Base-by-base conservation (phyloP, 1,140 invertebrate species). In the Archivesica marissinica region DNA sequence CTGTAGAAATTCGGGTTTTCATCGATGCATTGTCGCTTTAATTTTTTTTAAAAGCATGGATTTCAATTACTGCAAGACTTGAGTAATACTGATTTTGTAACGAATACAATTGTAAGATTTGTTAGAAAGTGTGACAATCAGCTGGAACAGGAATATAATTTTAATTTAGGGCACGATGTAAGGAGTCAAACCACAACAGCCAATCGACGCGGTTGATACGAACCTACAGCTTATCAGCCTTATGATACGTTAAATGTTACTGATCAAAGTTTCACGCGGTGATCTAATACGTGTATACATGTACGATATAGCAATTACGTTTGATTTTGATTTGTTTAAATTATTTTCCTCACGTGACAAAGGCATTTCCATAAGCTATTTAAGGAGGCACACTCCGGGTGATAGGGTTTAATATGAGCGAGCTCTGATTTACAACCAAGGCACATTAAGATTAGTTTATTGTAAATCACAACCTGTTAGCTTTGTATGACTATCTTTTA, bases 201-300 rank as follows among this genome's bases (percentile, higher is more conserved):
- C 59, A 64, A 64, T 64, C 59, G 23, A 15, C 50, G 50, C 4
- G 59, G 23, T 17, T 35, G 59, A 30, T 2, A 28, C 13, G n/a
- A 35, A 35, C 59, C 3, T 7, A 64, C n/a, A 64, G 23, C 30
- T 33, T 64, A 64, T 64, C 59, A 20, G n/a, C 4, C 13, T 25
- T 64, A 13, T 64, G 59, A 64, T 64, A 20, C n/a, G 4, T 20
- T 28, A 72, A 72, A 25, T 72, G 50, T 72, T 44, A 70, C 68
- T 72, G 68, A 72, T 47, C 68, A 72, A 72, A 72, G 68, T 72
- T 50, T 72, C 39, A 72, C 50, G 50, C 20, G 23, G 39, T 72
- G 68, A 72, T 25, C 68, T 72, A 72, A 72, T 72, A 50, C 50
- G 3, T 4, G 13, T 2, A 47, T 20, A 72, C 28, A 56, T 23